Base-by-base conservation (phyloP, 2,888 invertebrate species). In the Arrhopalites spinosus region DNA sequence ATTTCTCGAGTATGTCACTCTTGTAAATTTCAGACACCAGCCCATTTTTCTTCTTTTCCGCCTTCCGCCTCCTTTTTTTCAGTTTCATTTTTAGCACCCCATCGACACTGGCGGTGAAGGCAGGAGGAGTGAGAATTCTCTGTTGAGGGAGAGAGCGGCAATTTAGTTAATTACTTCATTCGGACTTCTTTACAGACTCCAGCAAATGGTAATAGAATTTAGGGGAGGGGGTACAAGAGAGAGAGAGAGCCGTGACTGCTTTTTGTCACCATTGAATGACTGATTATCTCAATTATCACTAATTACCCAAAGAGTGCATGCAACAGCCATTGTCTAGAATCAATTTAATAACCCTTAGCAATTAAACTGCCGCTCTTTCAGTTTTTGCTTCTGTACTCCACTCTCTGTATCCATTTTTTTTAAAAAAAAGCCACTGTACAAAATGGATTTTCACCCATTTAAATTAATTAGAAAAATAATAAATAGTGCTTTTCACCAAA, bases 261-360 rank as follows among this genome's bases (percentile, higher is more conserved):
- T 70, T 74, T 77, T 77, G 77, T 77, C 77, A 77, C 73, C 59
- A 67, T 43, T 72, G 75, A 79, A 79, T 79, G 78, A 79, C 74
- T 76, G 78, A 79, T 79, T 77, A 76, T 79, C 74, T 75, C 73
- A 77, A 79, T 79, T 79, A 79, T 70, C 69, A 64, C 77, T 79
- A 79, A 79, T 79, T 79, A 76, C 74, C 75, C 74, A 13, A 20
- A 27, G 43, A 43, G 36, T 64, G 36, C 64, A 64, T 17, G 25
- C 53, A n/a, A 29, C 20, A 20, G 20, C 50, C 29, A 69, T 69
- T 69, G 69, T 69, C 50, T 69, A 47, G 50, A 69, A 50, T n/a
- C 69, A 69, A 69, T 69, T 69, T 69, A 29, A 69, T 69, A 69
- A 69, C 69, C 69, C 69, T n/a, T 20, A 50, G 53, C 53, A 69